Conservation (phyloP, 2,888 invertebrate genomes). For the Atrina japonica region DNA sequence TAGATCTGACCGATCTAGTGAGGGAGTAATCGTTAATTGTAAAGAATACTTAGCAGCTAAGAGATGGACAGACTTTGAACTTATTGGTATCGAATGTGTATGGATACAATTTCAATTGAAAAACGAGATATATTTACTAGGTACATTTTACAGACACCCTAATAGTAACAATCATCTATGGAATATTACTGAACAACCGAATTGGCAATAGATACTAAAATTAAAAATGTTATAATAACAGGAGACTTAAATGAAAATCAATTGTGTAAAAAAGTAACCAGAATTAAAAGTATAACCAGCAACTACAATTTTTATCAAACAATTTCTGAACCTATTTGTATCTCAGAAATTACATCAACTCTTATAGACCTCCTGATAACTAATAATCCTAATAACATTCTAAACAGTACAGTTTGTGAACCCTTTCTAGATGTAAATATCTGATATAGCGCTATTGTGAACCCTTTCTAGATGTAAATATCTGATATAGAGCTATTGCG, state of each 20-base stretch:
- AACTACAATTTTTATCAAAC: conserved; percentile 8
- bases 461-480: no score
- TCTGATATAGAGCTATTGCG: no score
- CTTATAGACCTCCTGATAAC: conserved; percentile 15
- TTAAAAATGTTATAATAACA: no score
- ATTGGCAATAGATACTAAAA: background rate
- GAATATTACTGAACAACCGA: conserved; percentile 4
- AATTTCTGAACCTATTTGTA: conserved; percentile 5
- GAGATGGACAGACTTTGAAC: conserved; percentile 13
- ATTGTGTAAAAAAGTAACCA: background rate
- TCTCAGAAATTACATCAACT: background rate
- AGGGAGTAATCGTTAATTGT: conserved; percentile 7
- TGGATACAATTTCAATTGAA: conserved; percentile 8
- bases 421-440: no score
- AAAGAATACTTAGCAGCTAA: background rate
- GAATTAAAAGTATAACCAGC: background rate
- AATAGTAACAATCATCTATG: background rate
- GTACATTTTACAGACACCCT: conserved; percentile 20
- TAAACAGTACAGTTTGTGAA: no score
- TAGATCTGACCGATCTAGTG: background rate
- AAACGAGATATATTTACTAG: conserved; percentile 8
- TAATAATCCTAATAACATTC: conserved; percentile 1
- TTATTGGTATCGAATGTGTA: background rate
- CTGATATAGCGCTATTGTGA: no score
- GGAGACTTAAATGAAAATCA: background rate